phyloP scores from a whole-genome alignment of 37 sponge, comb jelly and placozoan genomes.

The Cliona cf. orientalis region DNA sequence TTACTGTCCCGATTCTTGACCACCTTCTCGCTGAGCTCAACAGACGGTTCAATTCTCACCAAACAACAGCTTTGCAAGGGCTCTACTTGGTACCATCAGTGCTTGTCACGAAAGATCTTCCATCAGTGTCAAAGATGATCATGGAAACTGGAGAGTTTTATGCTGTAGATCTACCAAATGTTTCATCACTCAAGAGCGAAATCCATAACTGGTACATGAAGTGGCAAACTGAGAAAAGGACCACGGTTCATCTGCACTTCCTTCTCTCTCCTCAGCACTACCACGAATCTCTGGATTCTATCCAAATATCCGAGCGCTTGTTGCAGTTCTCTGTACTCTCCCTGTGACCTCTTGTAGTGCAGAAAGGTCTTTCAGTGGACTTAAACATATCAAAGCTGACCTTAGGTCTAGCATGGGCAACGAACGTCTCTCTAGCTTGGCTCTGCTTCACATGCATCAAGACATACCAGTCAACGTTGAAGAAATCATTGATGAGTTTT shows the following conservation, averaged over 20 bases:
- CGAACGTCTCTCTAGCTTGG: constrained; percentile 9
- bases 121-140: not conserved
- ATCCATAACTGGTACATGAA: constrained; percentile 29
- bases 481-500: constrained; percentile 18
- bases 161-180: constrained; percentile 13
- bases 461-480: constrained; percentile 32
- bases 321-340: constrained; percentile 19
- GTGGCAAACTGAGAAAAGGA: constrained; percentile 3
- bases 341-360: too few relatives aligned
- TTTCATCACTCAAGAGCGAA: constrained; percentile 6
- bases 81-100: constrained; percentile 27
- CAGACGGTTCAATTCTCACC: constrained; percentile 8
- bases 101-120: constrained; percentile 13
- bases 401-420: constrained; percentile 18
- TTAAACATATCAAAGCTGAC: too few relatives aligned
- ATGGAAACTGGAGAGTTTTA: constrained; percentile 1
- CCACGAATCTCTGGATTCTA: constrained; percentile 1
- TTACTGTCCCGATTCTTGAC: constrained; percentile 18
- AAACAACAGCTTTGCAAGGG: constrained; percentile 35
- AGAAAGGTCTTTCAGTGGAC: too few relatives aligned
- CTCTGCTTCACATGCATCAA: constrained; percentile 15
- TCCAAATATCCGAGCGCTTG: constrained; percentile 18
- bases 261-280: constrained; percentile 17
- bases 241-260: constrained; percentile 11
- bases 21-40: constrained; percentile 22